A percentile compares a stretch with the other conserved stretches of the same genome.
Evolutionary conservation across 2,797 vertebrate genomes (phyloP).

Genomic region (Erpetoichthys calabaricus): DNA sequence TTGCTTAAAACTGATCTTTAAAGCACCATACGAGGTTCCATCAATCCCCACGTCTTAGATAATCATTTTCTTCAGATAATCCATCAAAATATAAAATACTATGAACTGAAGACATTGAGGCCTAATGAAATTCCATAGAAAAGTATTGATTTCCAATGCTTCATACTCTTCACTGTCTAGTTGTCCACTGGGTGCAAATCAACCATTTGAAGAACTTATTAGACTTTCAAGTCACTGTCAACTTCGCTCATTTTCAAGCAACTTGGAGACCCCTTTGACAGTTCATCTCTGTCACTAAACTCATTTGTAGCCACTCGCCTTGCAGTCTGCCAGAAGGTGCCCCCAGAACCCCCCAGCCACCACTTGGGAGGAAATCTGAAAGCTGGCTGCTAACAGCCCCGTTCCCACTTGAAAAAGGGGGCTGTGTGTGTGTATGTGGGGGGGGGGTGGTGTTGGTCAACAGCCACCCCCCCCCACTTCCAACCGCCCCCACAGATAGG

Average conservation of each 20-base stretch:
- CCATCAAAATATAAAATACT: conserved; percentile 89
- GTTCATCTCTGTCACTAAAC: conserved; percentile 81
- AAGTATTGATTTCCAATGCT: conserved; percentile 91
- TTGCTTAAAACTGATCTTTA: conserved; percentile 59
- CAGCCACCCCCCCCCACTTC: no score
- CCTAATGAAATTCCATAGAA: conserved; percentile 91
- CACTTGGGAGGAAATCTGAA: no score
- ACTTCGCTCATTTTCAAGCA: conserved; percentile 82
- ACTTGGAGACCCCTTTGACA: conserved; percentile 73
- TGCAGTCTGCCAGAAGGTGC: conserved; percentile 36
- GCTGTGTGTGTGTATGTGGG: no score
- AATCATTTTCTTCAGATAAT: conserved; percentile 71
- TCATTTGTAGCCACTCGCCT: conserved; percentile 82
- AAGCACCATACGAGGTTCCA: conserved; percentile 50
- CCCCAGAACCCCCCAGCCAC: no score
- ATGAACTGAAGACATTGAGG: conserved; percentile 63
- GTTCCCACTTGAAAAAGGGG: no score
- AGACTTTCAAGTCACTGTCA: conserved; percentile 88
- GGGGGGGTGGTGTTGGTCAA: no score
- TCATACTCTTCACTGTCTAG: conserved; percentile 71
- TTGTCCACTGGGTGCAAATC: conserved; percentile 65
- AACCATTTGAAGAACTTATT: conserved; percentile 90
- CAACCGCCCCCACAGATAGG: no score
- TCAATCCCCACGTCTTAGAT: conserved; percentile 39
- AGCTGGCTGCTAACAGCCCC: no score